Percentiles rank a stretch among this genome's conserved stretches.
These are phyloP conservation scores for Drosophila pectinifera DNA, from an alignment of 1,140 invertebrate species.

Conservation along the genomic window DNA sequence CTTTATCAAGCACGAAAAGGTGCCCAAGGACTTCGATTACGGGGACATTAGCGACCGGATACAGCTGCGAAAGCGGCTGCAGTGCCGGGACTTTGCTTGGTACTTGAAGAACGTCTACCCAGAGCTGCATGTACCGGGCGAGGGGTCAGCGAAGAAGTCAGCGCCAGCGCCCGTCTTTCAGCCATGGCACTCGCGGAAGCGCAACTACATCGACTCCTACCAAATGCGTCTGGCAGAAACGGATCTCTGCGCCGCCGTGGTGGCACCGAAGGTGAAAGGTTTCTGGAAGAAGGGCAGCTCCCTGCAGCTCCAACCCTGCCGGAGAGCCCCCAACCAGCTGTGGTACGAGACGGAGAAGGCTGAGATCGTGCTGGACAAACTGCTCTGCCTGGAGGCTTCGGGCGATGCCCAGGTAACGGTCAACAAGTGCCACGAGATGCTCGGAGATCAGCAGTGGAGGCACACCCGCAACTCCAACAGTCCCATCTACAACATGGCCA, in stretches of 20 bases:
- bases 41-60: slow-evolving; percentile 93
- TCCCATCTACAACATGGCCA: slow-evolving; percentile 94
- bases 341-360: slow-evolving; percentile 92
- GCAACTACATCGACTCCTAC: slow-evolving; percentile 91
- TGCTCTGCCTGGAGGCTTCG: slow-evolving; percentile 93
- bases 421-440: slow-evolving; percentile 96
- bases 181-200: slow-evolving; percentile 92
- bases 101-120: slow-evolving; percentile 97
- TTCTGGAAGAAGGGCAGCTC: slow-evolving; percentile 90
- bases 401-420: slow-evolving; percentile 88
- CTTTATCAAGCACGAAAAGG: slow-evolving; percentile 90
- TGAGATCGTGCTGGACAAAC: slow-evolving; percentile 93
- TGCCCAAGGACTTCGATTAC: slow-evolving; percentile 88
- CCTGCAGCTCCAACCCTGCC: slow-evolving; percentile 90
- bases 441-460: slow-evolving; percentile 95
- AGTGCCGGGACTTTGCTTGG: slow-evolving; percentile 96
- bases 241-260: slow-evolving; percentile 88
- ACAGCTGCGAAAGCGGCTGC: slow-evolving; percentile 88
- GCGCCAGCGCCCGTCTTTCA: slow-evolving; percentile 87
- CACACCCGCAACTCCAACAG: slow-evolving; percentile 89
- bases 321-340: slow-evolving; percentile 88
- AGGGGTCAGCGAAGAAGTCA: slow-evolving; percentile 86
- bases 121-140: slow-evolving; percentile 89
- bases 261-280: slow-evolving; percentile 90
- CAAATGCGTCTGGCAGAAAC: slow-evolving; percentile 90